Base-by-base conservation (phyloP, 1,140 invertebrate species). In the Anastatus disparis region DNA sequence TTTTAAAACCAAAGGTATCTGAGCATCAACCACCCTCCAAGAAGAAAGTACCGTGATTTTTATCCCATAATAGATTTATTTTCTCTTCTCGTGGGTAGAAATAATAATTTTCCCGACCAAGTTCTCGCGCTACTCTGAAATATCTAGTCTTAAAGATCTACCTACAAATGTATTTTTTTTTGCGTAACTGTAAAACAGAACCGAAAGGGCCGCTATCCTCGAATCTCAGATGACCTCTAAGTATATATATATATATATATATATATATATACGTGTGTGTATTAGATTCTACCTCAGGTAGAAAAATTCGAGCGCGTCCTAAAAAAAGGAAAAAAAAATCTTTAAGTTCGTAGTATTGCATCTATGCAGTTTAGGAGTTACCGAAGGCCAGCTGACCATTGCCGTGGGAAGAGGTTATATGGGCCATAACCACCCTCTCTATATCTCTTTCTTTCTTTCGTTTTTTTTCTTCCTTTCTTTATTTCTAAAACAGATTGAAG, bases 311-410 rank as follows among this genome's bases (percentile, higher is more conserved):
- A 82, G 79, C 78, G 17, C 48, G 35, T 75, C 69, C 73, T 77
- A 78, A 82, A 75, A 78, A 78, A 76, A n/a, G 42, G 70, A 78
- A 69, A 77, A 66, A 67, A 69, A 61, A 24, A n/a, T n/a, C n/a
- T n/a, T n/a, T n/a, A n/a, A n/a, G n/a, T n/a, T n/a, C n/a, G n/a
- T n/a, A n/a, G n/a, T n/a, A n/a, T 68, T 71, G 71, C 76, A 79
- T 63, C 50, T 63, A 70, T 56, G 68, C 68, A 68, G 26, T 42
- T 48, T 22, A 42, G 52, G 7, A 48, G n/a, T n/a, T n/a, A n/a
- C n/a, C 81, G 82, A 70, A 83, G 78, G 79, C 84, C 83, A 86
- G 84, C 83, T 86, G 83, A 85, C 83, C 84, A 81, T 82, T 83
- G 78, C 76, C 83, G 83, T 85, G 84, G 84, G 83, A 86, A 85